Evolutionary conservation across 2,888 invertebrate species (phyloP).

Genomic region (Hecatera dysodea): DNA sequence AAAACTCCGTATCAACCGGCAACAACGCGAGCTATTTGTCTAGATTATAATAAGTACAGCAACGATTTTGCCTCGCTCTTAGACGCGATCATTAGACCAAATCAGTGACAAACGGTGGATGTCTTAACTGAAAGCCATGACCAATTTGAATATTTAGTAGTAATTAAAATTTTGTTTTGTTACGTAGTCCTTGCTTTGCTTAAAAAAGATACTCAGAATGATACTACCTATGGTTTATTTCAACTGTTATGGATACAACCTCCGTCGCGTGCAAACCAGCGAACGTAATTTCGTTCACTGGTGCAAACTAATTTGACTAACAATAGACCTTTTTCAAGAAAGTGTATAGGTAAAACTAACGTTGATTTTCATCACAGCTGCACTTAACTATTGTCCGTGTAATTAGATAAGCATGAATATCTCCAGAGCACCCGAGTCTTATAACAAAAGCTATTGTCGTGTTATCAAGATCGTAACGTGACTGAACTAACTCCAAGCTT

Average conservation of each 20-base stretch:
- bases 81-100: slow-evolving; percentile 62
- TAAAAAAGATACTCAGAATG: slow-evolving; percentile 1
- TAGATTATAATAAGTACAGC: slow-evolving; percentile 52
- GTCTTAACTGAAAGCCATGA: slow-evolving; percentile 24
- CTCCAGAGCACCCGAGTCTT: slow-evolving; percentile 57
- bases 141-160: slow-evolving; percentile 53
- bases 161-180: slow-evolving; percentile 42
- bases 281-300: too few species aligned
- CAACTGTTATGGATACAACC: slow-evolving; percentile 13
- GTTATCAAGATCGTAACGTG: slow-evolving; percentile 72
- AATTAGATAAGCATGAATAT: slow-evolving; percentile 61
- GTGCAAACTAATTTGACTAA: slow-evolving; percentile 31
- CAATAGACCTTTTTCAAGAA: slow-evolving; percentile 48
- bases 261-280: slow-evolving; percentile 24
- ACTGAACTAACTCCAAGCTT: slow-evolving; percentile 39
- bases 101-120: slow-evolving; percentile 55
- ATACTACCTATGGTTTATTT: slow-evolving; percentile 36
- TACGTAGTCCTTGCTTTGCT: slow-evolving; percentile 28
- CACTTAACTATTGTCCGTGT: slow-evolving; percentile 54
- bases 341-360: slow-evolving; percentile 45
- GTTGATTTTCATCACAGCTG: slow-evolving; percentile 53
- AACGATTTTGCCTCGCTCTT: slow-evolving; percentile 49
- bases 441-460: slow-evolving; percentile 77
- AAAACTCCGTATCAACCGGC: slow-evolving; percentile 50
- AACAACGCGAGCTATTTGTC: slow-evolving; percentile 41